These are phyloP conservation scores for Zaprionus ghesquierei DNA, from an alignment of 1,140 invertebrate genomes.

Conservation along the genomic window DNA sequence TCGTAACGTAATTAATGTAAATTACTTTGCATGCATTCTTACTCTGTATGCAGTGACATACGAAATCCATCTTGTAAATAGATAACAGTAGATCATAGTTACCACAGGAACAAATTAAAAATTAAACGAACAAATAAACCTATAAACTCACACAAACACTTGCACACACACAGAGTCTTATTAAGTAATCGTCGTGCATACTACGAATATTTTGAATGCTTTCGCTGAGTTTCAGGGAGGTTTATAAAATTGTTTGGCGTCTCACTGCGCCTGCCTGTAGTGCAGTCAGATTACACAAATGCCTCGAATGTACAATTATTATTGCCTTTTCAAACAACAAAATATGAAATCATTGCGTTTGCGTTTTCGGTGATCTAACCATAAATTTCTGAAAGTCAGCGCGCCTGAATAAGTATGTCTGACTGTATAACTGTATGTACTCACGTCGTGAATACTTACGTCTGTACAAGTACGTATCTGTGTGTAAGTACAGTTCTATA, in stretches of 20 bases:
- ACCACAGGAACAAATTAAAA: constrained; percentile 25
- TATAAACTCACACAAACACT: not conserved
- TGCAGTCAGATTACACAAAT: not conserved
- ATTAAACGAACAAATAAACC: constrained; percentile 16
- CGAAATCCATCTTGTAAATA: constrained; percentile 44
- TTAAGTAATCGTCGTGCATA: constrained; percentile 1
- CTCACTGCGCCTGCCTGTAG: not conserved
- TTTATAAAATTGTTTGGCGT: not conserved
- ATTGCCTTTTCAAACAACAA: not conserved
- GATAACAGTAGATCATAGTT: constrained; percentile 38
- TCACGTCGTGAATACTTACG: not conserved
- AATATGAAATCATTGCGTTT: constrained; percentile 3
- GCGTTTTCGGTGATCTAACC: constrained; percentile 19
- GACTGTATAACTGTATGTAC: not conserved
- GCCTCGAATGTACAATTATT: constrained; percentile 1
- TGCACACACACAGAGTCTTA: not conserved
- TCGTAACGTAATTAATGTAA: constrained; percentile 18
- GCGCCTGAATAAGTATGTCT: not conserved
- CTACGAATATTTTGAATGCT: not conserved
- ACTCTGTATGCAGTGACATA: constrained; percentile 12
- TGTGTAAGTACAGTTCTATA: constrained; percentile 2
- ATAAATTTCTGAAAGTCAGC: constrained; percentile 16
- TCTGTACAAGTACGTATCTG: not conserved
- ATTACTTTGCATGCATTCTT: constrained; percentile 33
- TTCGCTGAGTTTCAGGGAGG: not conserved